Evolutionary conservation across 53 echinoderm and acorn worm species (phyloP).

Genomic region (Crossaster papposus): DNA sequence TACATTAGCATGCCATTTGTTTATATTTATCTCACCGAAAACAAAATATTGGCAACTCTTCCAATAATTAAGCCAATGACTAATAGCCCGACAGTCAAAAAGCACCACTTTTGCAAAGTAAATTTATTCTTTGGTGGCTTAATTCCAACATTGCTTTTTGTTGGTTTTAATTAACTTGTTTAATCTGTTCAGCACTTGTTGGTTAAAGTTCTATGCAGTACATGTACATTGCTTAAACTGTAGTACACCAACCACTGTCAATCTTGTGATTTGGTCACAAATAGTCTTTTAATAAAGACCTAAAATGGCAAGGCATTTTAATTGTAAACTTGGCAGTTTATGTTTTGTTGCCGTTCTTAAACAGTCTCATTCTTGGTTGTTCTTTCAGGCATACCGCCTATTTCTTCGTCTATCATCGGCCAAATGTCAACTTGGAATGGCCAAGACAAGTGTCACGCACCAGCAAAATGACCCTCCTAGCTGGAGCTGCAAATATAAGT

Average conservation of each 20-base stretch:
- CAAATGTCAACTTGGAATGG: neutral
- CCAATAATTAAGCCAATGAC: neutral
- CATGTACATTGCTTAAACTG: slow-evolving; percentile 2
- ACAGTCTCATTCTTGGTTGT: neutral
- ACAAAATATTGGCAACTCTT: neutral
- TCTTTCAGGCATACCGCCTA: neutral
- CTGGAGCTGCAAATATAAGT: neutral
- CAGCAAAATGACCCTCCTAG: neutral
- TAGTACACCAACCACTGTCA: slow-evolving; percentile 1
- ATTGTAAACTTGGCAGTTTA: neutral
- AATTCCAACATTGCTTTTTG: neutral
- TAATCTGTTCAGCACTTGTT: neutral
- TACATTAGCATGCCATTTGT: too few species aligned
- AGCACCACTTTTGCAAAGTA: neutral
- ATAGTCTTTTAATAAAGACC: neutral
- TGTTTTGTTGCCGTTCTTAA: neutral
- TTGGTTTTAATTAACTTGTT: neutral
- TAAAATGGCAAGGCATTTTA: slow-evolving; percentile 18
- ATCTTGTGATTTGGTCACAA: neutral
- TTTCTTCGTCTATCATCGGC: neutral
- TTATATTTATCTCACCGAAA: neutral
- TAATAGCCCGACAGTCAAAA: neutral
- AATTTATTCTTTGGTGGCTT: neutral
- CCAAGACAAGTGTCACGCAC: neutral
- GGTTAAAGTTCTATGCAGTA: slow-evolving; percentile 14